These are phyloP conservation scores for Rhynchomys soricoides DNA, from an alignment of 2,113 vertebrate species.

Conservation along the genomic window DNA sequence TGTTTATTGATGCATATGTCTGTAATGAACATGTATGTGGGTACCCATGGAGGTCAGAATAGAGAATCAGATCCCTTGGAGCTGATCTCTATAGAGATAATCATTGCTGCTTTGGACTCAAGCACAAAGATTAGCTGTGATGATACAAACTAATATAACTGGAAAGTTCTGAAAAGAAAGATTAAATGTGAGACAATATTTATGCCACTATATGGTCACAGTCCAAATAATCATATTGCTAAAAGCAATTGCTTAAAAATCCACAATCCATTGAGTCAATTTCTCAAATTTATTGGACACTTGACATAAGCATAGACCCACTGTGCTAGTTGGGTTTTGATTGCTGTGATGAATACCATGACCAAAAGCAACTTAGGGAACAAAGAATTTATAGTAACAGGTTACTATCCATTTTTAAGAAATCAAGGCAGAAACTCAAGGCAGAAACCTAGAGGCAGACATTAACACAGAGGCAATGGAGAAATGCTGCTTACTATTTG, in stretches of 20 bases:
- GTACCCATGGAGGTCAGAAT: background rate
- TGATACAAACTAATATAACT: background rate
- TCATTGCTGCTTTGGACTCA: background rate
- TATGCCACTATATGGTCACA: background rate
- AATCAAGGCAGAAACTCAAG: background rate
- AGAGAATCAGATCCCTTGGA: background rate
- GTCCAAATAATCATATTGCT: background rate
- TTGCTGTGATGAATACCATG: background rate
- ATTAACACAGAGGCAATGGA: background rate
- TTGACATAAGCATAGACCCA: background rate
- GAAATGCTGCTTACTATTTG: background rate
- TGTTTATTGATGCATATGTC: background rate
- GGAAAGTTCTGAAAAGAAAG: background rate
- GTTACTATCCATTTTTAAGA: background rate
- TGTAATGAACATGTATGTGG: background rate
- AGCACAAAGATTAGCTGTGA: background rate
- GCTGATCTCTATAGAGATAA: background rate
- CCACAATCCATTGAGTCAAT: background rate
- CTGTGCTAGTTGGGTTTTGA: background rate
- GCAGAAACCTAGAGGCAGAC: background rate
- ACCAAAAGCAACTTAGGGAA: background rate
- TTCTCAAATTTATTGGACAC: slow-evolving; percentile 30
- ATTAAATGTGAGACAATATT: background rate
- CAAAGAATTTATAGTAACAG: background rate
- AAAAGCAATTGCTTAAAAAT: background rate